These are phyloP conservation scores for Sebastes matsubarae DNA, from an alignment of 2,797 vertebrate genomes.

Conservation along the genomic window DNA sequence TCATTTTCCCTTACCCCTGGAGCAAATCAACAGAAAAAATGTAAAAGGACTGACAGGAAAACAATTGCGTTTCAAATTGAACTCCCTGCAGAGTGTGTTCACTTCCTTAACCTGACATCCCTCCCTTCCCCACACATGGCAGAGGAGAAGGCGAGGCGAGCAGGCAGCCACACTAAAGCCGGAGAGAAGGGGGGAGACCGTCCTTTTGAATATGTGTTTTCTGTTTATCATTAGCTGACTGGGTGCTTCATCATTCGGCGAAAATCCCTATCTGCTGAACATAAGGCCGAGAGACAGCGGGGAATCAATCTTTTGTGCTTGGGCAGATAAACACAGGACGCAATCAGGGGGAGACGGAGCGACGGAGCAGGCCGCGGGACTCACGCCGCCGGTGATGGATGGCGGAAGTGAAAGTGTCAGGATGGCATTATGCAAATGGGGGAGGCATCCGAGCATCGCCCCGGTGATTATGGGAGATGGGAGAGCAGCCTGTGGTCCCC, in stretches of 20 bases:
- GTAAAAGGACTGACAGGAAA: constrained; percentile 86
- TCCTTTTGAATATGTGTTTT: constrained; percentile 90
- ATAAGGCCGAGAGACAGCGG: constrained; percentile 88
- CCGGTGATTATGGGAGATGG: constrained; percentile 95
- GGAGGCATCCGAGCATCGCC: constrained; percentile 93
- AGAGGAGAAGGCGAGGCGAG: constrained; percentile 72
- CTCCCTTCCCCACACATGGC: constrained; percentile 81
- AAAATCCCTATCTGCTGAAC: constrained; percentile 89
- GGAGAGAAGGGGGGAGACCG: constrained; percentile 71
- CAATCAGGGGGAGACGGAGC: constrained; percentile 87
- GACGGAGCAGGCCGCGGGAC: constrained; percentile 87
- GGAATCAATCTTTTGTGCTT: constrained; percentile 93
- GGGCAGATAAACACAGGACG: constrained; percentile 89
- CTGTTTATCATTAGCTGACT: constrained; percentile 87
- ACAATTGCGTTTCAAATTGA: constrained; percentile 89
- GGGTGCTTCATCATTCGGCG: constrained; percentile 86
- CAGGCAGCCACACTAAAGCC: constrained; percentile 73
- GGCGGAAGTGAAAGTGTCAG: constrained; percentile 96
- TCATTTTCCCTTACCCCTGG: constrained; percentile 89
- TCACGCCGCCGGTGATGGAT: constrained; percentile 90
- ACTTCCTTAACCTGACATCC: constrained; percentile 89
- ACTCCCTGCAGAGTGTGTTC: constrained; percentile 87
- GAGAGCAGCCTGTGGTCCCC: constrained; percentile 92
- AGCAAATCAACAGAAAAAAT: constrained; percentile 86
- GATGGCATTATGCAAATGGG: constrained; percentile 97